Conservation (phyloP, 2,113 vertebrate species). For the Ictidomys tridecemlineatus region DNA sequence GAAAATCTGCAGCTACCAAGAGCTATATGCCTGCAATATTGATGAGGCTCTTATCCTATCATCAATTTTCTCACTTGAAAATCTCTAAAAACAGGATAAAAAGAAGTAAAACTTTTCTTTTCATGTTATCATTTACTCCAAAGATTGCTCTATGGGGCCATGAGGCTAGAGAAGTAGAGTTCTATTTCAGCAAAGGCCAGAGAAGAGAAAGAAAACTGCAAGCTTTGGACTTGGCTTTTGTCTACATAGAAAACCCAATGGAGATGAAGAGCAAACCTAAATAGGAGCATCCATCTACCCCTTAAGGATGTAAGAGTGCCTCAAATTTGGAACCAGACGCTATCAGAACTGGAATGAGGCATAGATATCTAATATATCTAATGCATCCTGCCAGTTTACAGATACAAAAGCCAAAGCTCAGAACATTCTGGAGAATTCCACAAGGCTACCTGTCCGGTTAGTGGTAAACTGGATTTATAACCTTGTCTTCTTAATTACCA, state of each 20-base stretch:
- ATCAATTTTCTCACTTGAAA: slow-evolving; percentile 56
- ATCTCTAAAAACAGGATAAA: slow-evolving; percentile 16
- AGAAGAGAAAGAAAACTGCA: neutral
- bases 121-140: neutral
- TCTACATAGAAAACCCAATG: neutral
- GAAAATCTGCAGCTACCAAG: slow-evolving; percentile 9
- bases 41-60: slow-evolving; percentile 45
- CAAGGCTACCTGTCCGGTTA: neutral
- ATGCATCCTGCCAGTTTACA: neutral
- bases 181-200: neutral
- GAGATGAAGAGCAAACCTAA: neutral
- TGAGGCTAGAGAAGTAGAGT: neutral
- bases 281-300: neutral
- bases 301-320: too few relatives aligned
- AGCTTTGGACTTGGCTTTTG: neutral
- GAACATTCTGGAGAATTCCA: neutral
- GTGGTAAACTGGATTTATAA: neutral
- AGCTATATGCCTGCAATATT: slow-evolving; percentile 39
- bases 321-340: neutral
- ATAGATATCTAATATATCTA: neutral
- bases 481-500: neutral
- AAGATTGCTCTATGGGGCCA: neutral
- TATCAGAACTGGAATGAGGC: neutral
- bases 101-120: slow-evolving; percentile 54
- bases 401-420: neutral